Base-by-base conservation (phyloP, 2,888 invertebrate genomes). In the Minunthozetes semirufus region DNA sequence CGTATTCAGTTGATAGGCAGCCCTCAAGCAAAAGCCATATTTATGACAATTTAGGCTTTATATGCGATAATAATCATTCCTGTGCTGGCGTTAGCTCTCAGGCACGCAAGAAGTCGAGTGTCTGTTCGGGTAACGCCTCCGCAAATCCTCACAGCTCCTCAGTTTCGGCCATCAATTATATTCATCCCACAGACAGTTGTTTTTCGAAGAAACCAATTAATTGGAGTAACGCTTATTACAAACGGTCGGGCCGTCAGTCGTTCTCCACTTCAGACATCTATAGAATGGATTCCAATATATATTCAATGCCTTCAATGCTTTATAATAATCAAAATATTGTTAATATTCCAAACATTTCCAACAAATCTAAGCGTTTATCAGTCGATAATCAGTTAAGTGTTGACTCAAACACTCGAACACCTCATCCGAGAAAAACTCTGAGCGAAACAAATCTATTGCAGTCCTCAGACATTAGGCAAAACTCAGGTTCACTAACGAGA, bases 381-480 rank as follows among this genome's bases (percentile, higher is more conserved):
- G 46, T 17, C 27, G 50, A 33, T 50, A 29, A 50, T 27, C 72
- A 53, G 2, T 22, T 48, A 72, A 50, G 25, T 33, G 72, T 25
- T 38, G 25, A 50, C 38, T 3, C 19, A 38, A 71, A 46, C 46
- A 19, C 5, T 11, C 17, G 50, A 3, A n/a, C 72, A 33, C 19
- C 70, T n/a, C 48, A 29, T 15, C 70, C 68, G 17, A 68, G 74
- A 17, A 68, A 70, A 50, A 70, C 74, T n/a, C 38, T 71, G 29
- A 70, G 70, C 50, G 74, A 74, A 70, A 74, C 74, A 19, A 74
- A 74, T 71, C 33, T 74, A 19, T 68, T 68, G 22, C 13, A 19
- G 3, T 42, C 68, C 3, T 17, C 68, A 25, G 19, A n/a, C 3
- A 42, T 11, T 42, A n/a, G 61, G 3, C 61, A 33, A 29, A 33